Conservation (phyloP, 2,113 vertebrate genomes). For the Indri indri region DNA sequence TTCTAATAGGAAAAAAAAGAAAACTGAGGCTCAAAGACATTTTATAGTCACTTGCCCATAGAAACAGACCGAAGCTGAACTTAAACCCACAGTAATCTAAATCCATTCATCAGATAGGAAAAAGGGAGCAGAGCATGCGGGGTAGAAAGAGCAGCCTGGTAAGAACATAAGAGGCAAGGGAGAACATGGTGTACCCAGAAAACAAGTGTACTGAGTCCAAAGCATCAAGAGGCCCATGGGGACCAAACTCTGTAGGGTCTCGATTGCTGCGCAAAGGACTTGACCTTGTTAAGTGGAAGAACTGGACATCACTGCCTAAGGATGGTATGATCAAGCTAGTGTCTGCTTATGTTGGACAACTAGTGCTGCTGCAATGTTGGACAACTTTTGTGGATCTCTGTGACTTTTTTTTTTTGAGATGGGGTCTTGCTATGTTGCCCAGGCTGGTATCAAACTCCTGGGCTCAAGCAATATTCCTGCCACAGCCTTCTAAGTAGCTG, state of each 20-base stretch:
- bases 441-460: not conserved
- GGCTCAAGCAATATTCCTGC: not conserved
- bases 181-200: not conserved
- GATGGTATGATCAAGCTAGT: not conserved
- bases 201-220: not conserved
- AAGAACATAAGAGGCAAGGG: not conserved
- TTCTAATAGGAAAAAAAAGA: not conserved
- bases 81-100: not conserved
- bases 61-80: constrained; percentile 14
- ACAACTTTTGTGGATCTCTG: not conserved
- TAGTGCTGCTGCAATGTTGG: not conserved
- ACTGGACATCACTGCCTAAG: not conserved
- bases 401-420: not conserved
- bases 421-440: not conserved
- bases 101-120: not conserved
- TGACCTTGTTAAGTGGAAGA: not conserved
- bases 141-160: not conserved
- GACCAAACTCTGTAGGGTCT: not conserved
- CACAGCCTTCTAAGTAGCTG: not conserved
- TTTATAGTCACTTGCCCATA: not conserved
- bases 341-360: not conserved
- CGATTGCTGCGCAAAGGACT: not conserved
- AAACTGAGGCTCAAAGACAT: constrained; percentile 6
- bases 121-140: not conserved
- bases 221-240: not conserved